A percentile compares a stretch with the other conserved stretches of the same genome.
Evolutionary conservation across 1,140 invertebrate species (phyloP).

Genomic region (Berghia stephanieae): DNA sequence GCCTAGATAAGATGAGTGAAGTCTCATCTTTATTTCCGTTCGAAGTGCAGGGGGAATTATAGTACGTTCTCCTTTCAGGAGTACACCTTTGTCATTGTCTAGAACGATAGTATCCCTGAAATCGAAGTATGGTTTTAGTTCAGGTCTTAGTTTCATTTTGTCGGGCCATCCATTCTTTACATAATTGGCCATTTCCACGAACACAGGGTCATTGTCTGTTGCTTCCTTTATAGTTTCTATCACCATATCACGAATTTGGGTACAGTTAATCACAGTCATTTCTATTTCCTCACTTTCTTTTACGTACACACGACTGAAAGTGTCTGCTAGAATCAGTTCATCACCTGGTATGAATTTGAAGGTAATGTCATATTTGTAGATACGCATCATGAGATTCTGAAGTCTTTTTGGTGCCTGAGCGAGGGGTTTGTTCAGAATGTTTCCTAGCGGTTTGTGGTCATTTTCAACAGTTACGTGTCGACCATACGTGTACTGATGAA

Average conservation of each 20-base stretch:
- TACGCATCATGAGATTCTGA: conserved; percentile 36
- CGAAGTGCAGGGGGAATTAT: conserved; percentile 51
- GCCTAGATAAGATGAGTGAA: conserved; percentile 60
- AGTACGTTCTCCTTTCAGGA: conserved; percentile 52
- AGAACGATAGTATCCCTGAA: conserved; percentile 44
- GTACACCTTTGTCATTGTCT: conserved; percentile 47
- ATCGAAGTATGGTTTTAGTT: conserved; percentile 32
- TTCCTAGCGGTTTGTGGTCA: conserved; percentile 61
- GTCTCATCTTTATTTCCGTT: conserved; percentile 46
- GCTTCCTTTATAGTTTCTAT: conserved; percentile 28
- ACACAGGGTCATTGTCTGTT: conserved; percentile 1
- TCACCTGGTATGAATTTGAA: conserved; percentile 35
- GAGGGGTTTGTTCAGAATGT: conserved; percentile 61
- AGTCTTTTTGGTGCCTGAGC: conserved; percentile 30
- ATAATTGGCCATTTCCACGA: conserved; percentile 14
- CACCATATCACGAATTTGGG: conserved; percentile 32
- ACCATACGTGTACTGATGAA: conserved; percentile 53
- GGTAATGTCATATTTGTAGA: conserved; percentile 37
- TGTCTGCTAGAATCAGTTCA: conserved; percentile 37
- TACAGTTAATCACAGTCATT: background rate
- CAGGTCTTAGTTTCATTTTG: conserved; percentile 7
- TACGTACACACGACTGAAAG: conserved; percentile 32
- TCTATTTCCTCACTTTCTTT: background rate
- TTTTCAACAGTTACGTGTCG: conserved; percentile 47
- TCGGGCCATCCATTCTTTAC: conserved; percentile 36